Evolutionary conservation across 1,140 invertebrate species (phyloP).

Genomic region (Heliothis virescens): DNA sequence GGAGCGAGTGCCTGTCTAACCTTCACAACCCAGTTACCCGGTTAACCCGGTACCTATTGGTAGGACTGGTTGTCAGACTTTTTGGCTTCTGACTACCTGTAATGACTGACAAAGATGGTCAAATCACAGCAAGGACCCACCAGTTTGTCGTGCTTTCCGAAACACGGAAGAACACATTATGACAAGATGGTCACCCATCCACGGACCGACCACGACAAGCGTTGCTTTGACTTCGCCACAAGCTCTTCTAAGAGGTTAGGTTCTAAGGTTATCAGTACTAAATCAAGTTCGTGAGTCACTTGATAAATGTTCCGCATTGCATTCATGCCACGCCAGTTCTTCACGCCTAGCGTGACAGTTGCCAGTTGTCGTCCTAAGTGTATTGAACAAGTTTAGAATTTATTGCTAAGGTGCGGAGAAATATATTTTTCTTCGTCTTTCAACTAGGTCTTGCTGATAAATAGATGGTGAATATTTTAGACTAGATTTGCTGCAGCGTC

Average conservation of each 20-base stretch:
- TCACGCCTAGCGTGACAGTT: constrained; percentile 28
- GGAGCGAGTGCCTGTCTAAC: no score
- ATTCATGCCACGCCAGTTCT: constrained; percentile 15
- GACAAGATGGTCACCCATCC: no score
- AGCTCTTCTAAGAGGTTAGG: neutral
- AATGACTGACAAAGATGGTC: no score
- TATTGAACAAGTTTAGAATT: constrained; percentile 43
- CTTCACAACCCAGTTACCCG: no score
- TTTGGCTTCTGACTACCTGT: no score
- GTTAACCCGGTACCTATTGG: no score
- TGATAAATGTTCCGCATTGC: constrained; percentile 34
- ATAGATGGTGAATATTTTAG: neutral
- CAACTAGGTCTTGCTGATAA: constrained; percentile 1
- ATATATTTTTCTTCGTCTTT: constrained; percentile 24
- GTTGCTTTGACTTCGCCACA: neutral
- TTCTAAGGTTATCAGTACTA: neutral
- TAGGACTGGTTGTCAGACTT: no score
- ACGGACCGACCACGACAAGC: neutral
- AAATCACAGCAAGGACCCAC: no score
- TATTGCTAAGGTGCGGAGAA: constrained; percentile 9
- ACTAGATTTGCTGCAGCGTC: no score
- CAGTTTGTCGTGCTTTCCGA: no score
- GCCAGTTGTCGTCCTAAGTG: constrained; percentile 31
- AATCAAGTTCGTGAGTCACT: neutral
- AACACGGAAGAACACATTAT: no score